phyloP scores from a whole-genome alignment of 2,113 vertebrate genomes.

The Chauna torquata region DNA sequence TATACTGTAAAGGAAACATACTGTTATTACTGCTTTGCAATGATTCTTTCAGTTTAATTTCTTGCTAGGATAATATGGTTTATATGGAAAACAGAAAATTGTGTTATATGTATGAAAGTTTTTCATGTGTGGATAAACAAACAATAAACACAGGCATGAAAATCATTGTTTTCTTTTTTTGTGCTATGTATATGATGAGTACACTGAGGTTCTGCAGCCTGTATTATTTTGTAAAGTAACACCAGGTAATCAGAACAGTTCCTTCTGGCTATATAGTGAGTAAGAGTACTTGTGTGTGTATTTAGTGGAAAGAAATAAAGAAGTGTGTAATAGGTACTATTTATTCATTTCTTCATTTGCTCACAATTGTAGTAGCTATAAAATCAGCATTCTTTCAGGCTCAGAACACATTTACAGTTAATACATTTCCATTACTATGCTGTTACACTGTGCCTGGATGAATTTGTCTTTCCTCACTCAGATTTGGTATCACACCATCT shows the following conservation, averaged over 20 bases:
- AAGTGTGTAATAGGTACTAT: not conserved
- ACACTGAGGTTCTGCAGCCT: not conserved
- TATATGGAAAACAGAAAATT: not conserved
- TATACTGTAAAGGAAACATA: not conserved
- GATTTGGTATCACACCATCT: not conserved
- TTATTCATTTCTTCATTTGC: not conserved
- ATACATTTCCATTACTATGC: not conserved
- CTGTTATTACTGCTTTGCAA: not conserved
- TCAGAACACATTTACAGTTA: not conserved
- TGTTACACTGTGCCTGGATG: not conserved
- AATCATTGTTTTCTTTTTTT: not conserved
- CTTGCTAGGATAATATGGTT: not conserved
- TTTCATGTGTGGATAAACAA: not conserved
- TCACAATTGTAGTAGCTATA: not conserved
- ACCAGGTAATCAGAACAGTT: not conserved
- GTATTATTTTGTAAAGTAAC: not conserved
- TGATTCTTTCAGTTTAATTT: not conserved
- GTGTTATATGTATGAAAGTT: not conserved
- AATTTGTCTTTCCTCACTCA: not conserved
- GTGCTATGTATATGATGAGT: not conserved
- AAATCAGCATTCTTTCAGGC: not conserved
- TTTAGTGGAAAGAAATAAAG: not conserved
- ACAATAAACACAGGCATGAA: not conserved
- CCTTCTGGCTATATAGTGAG: not conserved
- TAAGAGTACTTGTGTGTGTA: not conserved